Conservation (phyloP, 2,888 invertebrate species). For the Sesamia inferens region DNA sequence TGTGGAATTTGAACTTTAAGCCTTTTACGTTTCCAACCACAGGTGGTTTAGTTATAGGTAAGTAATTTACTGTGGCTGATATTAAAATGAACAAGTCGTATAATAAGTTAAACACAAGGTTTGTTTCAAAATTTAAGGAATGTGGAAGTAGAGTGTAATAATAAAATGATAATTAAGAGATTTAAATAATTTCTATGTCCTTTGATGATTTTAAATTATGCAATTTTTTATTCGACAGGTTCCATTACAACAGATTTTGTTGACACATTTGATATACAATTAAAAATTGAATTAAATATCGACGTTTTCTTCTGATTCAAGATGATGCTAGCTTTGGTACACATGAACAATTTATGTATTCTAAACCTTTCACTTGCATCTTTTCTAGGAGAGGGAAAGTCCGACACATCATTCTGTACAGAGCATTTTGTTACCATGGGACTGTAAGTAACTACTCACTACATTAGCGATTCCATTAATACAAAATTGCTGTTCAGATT, state of each 20-base stretch:
- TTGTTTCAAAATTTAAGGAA: not conserved
- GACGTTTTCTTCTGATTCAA: conserved; percentile 23
- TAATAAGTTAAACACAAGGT: not conserved
- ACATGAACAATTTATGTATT: conserved; percentile 28
- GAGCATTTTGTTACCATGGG: conserved; percentile 8
- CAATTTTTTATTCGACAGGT: not conserved
- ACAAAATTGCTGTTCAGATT: conserved; percentile 1
- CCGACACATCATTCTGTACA: conserved; percentile 19
- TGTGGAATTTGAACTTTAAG: conserved; percentile 4
- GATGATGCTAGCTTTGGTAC: conserved; percentile 1
- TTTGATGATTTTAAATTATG: not conserved
- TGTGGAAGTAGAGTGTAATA: not conserved
- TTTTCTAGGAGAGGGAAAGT: conserved; percentile 42
- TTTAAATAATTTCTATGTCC: too few species aligned
- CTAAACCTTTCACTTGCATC: conserved; percentile 12
- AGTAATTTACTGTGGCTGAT: not conserved
- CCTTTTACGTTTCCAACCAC: not conserved
- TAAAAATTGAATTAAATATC: not conserved
- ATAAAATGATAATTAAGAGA: not conserved
- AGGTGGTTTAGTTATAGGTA: not conserved
- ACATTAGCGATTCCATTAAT: not conserved
- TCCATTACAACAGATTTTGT: not conserved
- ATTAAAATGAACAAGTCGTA: not conserved
- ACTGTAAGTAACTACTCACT: not conserved
- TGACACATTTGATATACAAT: not conserved